Percentiles rank a stretch among this genome's conserved stretches.
Conservation (phyloP, 2,888 invertebrate genomes). For the Meta bourneti region DNA sequence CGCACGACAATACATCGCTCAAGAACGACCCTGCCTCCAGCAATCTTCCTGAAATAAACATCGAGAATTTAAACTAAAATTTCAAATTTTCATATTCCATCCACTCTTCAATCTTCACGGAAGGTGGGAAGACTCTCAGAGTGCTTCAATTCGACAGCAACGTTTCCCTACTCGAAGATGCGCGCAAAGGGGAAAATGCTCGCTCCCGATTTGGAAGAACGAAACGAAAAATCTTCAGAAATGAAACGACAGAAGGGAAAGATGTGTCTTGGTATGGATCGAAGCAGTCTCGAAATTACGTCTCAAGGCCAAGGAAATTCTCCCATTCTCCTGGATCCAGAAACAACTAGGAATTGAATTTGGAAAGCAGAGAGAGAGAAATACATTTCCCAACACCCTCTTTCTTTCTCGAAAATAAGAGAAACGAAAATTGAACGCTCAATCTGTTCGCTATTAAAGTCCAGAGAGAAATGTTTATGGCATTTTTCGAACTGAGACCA, state of each 20-base stretch:
- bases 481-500: constrained; percentile 41
- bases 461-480: constrained; percentile 69
- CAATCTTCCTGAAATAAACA: not conserved
- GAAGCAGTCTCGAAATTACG: constrained; percentile 2
- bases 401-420: constrained; percentile 30
- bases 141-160: constrained; percentile 8
- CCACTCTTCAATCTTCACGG: constrained; percentile 11
- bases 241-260: not conserved
- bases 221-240: not conserved
- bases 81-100: not conserved
- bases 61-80: not conserved
- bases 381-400: not conserved
- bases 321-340: not conserved
- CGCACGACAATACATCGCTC: not conserved
- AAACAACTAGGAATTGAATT: constrained; percentile 45
- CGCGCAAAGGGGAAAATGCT: constrained; percentile 16
- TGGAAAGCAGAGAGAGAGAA: not conserved
- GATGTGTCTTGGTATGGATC: not conserved
- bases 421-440: constrained; percentile 54
- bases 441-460: constrained; percentile 72
- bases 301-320: constrained; percentile 40
- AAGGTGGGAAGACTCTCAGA: constrained; percentile 3
- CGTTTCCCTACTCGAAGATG: constrained; percentile 10
- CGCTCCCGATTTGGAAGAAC: constrained; percentile 3
- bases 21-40: not conserved